Percentiles rank a stretch among this genome's conserved stretches.
These are phyloP conservation scores for Isotomurus palustris DNA, from an alignment of 2,888 invertebrate genomes.

Conservation along the genomic window DNA sequence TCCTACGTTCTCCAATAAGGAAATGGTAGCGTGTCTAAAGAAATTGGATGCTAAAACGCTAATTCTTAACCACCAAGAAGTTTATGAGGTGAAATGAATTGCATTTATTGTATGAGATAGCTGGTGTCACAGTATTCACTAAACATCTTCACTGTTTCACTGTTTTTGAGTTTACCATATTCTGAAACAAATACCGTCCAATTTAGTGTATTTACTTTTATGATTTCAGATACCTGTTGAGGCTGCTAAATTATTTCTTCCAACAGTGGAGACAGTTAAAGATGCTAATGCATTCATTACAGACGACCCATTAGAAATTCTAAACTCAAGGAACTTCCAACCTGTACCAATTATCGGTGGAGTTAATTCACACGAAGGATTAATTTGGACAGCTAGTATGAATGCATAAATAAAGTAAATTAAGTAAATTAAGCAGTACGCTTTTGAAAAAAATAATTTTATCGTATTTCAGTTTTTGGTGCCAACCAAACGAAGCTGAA, in stretches of 20 bases:
- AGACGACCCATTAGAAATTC: slow-evolving; percentile 6
- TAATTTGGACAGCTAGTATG: neutral
- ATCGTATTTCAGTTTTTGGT: slow-evolving; percentile 17
- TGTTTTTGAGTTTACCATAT: too few species aligned
- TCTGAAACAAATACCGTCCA: too few species aligned
- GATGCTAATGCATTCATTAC: slow-evolving; percentile 20
- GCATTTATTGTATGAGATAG: too few species aligned
- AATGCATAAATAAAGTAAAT: too few species aligned
- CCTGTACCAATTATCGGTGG: slow-evolving; percentile 34
- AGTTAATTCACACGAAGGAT: slow-evolving; percentile 12
- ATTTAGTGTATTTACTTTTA: too few species aligned
- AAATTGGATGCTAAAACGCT: slow-evolving; percentile 26
- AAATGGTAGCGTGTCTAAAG: slow-evolving; percentile 35
- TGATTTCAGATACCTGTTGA: too few species aligned
- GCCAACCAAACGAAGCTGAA: slow-evolving; percentile 26
- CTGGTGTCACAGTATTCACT: too few species aligned
- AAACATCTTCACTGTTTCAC: too few species aligned
- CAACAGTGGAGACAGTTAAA: slow-evolving; percentile 13
- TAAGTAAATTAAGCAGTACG: neutral
- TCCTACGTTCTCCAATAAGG: slow-evolving; percentile 15
- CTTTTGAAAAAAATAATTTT: too few species aligned
- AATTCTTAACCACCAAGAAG: slow-evolving; percentile 28
- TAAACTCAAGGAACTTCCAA: slow-evolving; percentile 2
- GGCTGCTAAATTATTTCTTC: too few species aligned
- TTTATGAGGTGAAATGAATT: too few species aligned